Evolutionary conservation across 2,113 vertebrate species (phyloP).

Genomic region (Siniperca knerii): DNA sequence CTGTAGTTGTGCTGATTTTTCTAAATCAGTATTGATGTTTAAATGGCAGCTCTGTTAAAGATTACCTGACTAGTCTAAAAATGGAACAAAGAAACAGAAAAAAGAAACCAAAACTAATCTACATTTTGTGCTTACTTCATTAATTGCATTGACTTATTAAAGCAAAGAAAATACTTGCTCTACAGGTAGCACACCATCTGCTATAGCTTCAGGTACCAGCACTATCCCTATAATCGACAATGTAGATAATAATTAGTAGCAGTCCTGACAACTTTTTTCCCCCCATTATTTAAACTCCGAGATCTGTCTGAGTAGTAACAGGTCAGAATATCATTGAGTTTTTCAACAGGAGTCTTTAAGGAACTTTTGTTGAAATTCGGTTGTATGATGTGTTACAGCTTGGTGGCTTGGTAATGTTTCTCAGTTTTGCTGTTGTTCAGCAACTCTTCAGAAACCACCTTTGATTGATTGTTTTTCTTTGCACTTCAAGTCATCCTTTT

Average conservation of each 20-base stretch:
- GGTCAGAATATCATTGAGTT: not conserved
- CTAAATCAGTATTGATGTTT: not conserved
- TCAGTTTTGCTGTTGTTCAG: not conserved
- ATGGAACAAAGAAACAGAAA: not conserved
- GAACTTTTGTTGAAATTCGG: not conserved
- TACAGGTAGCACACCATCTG: not conserved
- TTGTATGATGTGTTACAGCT: not conserved
- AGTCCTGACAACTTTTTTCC: not conserved
- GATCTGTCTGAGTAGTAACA: not conserved
- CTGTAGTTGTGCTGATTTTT: not conserved
- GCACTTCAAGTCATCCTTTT: not conserved
- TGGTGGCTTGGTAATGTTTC: not conserved
- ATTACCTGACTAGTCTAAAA: not conserved
- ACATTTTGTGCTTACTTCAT: not conserved
- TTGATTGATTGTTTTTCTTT: not conserved
- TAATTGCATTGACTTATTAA: not conserved
- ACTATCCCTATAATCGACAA: not conserved
- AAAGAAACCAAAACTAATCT: not conserved
- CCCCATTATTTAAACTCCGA: not conserved
- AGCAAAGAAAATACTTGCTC: slow-evolving; percentile 16
- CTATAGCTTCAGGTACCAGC: not conserved
- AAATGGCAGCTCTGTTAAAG: not conserved
- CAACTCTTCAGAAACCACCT: not conserved
- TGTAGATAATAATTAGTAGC: slow-evolving; percentile 28
- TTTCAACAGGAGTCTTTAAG: not conserved